These are phyloP conservation scores for Ctenomys sociabilis DNA, from an alignment of 2,113 vertebrate species.

Conservation along the genomic window DNA sequence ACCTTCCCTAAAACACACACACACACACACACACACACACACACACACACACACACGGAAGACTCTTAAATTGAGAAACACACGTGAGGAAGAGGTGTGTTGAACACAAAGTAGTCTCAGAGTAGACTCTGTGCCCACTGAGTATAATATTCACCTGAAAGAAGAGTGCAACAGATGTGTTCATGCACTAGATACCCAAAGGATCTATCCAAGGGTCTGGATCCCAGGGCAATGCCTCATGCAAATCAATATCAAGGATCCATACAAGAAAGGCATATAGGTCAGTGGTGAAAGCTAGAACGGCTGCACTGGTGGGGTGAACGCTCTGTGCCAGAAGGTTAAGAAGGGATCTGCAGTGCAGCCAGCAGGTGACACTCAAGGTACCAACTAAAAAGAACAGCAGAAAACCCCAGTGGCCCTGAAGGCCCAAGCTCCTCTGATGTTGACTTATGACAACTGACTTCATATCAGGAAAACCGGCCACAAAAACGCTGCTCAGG, in stretches of 20 bases:
- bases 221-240: background rate
- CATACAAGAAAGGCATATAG: background rate
- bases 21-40: no score
- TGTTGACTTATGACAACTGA: background rate
- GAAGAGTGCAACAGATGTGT: background rate
- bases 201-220: background rate
- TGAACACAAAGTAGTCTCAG: no score
- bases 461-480: background rate
- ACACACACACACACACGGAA: no score
- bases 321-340: background rate
- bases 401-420: background rate
- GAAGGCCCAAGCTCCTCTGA: background rate
- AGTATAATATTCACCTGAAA: background rate
- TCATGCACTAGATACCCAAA: background rate
- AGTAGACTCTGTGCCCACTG: no score
- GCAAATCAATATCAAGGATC: background rate
- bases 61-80: no score
- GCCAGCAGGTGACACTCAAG: background rate
- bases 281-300: background rate
- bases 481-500: background rate
- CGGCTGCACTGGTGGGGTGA: background rate
- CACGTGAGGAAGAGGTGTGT: no score
- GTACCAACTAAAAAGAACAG: background rate
- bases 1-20: no score
- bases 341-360: background rate